Conservation (phyloP, 2,888 invertebrate species). For the Drosophila incognita region DNA sequence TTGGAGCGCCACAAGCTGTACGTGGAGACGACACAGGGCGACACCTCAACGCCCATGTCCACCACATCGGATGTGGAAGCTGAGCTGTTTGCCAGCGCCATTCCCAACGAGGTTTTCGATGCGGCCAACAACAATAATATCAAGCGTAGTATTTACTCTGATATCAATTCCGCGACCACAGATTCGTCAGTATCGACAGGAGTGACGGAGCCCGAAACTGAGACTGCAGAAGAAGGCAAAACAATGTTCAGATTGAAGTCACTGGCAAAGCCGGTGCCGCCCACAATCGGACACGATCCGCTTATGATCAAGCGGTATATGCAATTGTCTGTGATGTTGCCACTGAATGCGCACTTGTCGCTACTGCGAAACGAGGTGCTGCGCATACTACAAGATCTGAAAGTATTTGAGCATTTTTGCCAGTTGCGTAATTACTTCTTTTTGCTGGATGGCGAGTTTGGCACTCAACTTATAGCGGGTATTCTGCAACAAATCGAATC, state of each 20-base stretch:
- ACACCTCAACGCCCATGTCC: constrained; percentile 60
- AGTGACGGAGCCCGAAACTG: neutral
- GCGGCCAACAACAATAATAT: constrained; percentile 41
- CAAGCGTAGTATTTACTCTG: neutral
- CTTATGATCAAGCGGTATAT: constrained; percentile 85
- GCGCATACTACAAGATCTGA: constrained; percentile 88
- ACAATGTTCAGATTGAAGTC: constrained; percentile 3
- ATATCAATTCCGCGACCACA: neutral
- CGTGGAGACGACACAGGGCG: constrained; percentile 30
- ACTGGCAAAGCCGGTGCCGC: neutral
- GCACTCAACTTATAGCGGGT: constrained; percentile 89
- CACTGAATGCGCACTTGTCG: constrained; percentile 89
- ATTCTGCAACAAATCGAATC: constrained; percentile 89
- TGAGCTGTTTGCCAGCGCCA: constrained; percentile 12
- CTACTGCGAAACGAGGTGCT: constrained; percentile 90
- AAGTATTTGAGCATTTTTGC: constrained; percentile 88
- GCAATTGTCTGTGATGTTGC: constrained; percentile 89
- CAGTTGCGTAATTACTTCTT: constrained; percentile 92
- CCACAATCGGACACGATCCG: constrained; percentile 30
- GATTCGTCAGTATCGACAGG: neutral
- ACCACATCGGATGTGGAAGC: constrained; percentile 62
- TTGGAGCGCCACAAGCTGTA: constrained; percentile 45
- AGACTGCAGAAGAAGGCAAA: neutral
- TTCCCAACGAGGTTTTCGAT: constrained; percentile 24
- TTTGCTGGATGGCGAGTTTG: constrained; percentile 92